Percentiles rank a stretch among this genome's conserved stretches.
These are phyloP conservation scores for Malachius bipustulatus DNA, from an alignment of 2,888 invertebrate species.

Conservation along the genomic window DNA sequence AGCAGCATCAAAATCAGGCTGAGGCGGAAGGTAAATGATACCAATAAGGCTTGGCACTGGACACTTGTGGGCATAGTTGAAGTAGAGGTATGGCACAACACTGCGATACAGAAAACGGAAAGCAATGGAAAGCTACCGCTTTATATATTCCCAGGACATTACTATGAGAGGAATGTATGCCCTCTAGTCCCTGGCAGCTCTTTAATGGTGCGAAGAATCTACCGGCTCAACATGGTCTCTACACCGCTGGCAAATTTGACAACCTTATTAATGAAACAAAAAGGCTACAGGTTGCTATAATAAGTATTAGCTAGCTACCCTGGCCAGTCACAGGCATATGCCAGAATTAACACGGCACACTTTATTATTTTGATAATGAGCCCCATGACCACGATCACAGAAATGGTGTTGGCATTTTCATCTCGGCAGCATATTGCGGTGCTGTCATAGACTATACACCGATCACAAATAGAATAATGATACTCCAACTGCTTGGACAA, in stretches of 20 bases:
- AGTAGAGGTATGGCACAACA: too few relatives aligned
- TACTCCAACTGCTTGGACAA: conserved; percentile 4
- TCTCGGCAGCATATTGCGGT: not conserved
- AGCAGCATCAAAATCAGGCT: too few relatives aligned
- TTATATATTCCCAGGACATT: too few relatives aligned
- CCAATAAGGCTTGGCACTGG: too few relatives aligned
- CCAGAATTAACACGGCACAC: conserved; percentile 6
- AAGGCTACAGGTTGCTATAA: conserved; percentile 12
- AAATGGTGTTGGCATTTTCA: conserved; percentile 4
- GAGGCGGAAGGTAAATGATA: too few relatives aligned
- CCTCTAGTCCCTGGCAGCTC: too few relatives aligned
- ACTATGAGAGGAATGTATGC: too few relatives aligned
- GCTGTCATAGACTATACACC: conserved; percentile 5
- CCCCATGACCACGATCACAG: conserved; percentile 5
- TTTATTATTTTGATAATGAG: conserved; percentile 9
- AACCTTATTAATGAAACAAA: conserved; percentile 15
- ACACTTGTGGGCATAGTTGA: too few relatives aligned
- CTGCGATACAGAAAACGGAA: too few relatives aligned
- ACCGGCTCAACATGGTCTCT: conserved; percentile 11
- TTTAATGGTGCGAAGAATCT: too few relatives aligned
- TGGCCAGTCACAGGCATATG: conserved; percentile 11
- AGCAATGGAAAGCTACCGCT: too few relatives aligned
- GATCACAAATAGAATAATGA: conserved; percentile 3
- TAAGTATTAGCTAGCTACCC: conserved; percentile 12
- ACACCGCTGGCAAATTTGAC: conserved; percentile 10